These are phyloP conservation scores for Pseudochromis fuscus DNA, from an alignment of 2,797 vertebrate species.

Conservation along the genomic window DNA sequence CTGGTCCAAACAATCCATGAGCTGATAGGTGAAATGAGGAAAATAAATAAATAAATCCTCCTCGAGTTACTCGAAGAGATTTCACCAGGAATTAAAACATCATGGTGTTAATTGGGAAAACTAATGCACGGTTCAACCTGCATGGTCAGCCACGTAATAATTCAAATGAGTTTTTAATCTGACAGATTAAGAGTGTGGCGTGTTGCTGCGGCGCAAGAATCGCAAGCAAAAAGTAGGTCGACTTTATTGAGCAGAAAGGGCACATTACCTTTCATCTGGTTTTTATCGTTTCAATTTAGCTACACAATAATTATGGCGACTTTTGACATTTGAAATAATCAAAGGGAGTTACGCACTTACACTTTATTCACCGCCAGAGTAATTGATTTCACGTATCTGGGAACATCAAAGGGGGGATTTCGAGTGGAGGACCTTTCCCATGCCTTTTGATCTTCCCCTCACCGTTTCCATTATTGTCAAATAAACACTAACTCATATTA, in stretches of 20 bases:
- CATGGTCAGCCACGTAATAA: constrained; percentile 52
- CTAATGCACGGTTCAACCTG: constrained; percentile 55
- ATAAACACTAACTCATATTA: constrained; percentile 56
- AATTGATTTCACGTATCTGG: constrained; percentile 55
- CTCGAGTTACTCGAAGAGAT: neutral
- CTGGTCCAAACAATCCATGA: constrained; percentile 4
- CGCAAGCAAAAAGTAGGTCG: constrained; percentile 50
- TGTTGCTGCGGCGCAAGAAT: neutral
- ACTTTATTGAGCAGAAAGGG: constrained; percentile 15
- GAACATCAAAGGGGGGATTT: constrained; percentile 63
- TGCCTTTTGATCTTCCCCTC: constrained; percentile 62
- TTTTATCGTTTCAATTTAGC: constrained; percentile 46
- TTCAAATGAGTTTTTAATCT: constrained; percentile 68
- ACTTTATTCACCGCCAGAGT: constrained; percentile 22
- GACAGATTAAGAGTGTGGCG: constrained; percentile 48
- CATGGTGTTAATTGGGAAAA: constrained; percentile 45
- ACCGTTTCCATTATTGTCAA: constrained; percentile 64
- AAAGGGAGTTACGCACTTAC: constrained; percentile 41
- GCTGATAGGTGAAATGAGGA: neutral
- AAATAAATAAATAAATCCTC: neutral
- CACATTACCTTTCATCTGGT: constrained; percentile 31
- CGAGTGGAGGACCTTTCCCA: constrained; percentile 45
- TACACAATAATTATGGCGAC: constrained; percentile 28
- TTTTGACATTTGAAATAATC: constrained; percentile 66
- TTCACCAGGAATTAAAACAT: neutral